Evolutionary conservation across 2,888 invertebrate species (phyloP), one percentile per base, ranked within the genome.

Genomic region (Scrobipalpa atriplicella): DNA sequence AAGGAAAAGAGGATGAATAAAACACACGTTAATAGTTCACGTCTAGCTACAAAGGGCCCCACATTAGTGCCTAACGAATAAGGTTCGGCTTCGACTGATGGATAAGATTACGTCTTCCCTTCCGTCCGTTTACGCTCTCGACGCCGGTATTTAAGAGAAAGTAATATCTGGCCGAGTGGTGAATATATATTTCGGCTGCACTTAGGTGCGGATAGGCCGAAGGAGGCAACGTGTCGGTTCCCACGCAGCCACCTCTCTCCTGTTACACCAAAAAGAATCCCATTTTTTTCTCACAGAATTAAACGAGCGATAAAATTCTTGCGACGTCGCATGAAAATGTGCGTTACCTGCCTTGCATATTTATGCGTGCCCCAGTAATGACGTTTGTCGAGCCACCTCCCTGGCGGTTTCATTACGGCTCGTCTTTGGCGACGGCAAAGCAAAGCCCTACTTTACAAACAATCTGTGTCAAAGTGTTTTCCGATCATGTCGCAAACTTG

Each of bases 311-410:
- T 92, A 92, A 92, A 91, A 92, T 92, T 92, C 92, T 88, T 86
- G 90, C 88, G 90, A 90, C 90, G 92, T 92, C 90, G 88, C 92
- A 90, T 91, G 91, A 91, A 92, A 92, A 92, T 92, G 91, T 92
- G 89, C 91, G 90, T 91, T 89, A 92, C 92, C 91, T 91, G 92
- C 85, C 92, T 89, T 92, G 92, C 92, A 92, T 92, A 92, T 90
- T 92, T 92, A 92, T 92, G 89, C 85, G 90, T 88, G 85, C 80
- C 86, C 82, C 82, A 81, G 90, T 92, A 92, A 92, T 92, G 91
- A 92, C 89, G 88, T 90, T 92, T 90, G 90, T 84, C 80, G 89
- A 87, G 86, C 82, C 83, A 82, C 76, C 80, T 72, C 76, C 78
- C 80, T 77, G 80, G 80, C 82, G 81, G 82, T 86, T 87, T 89